Conservation (phyloP, 2,113 vertebrate species). For the Anser cygnoides region DNA sequence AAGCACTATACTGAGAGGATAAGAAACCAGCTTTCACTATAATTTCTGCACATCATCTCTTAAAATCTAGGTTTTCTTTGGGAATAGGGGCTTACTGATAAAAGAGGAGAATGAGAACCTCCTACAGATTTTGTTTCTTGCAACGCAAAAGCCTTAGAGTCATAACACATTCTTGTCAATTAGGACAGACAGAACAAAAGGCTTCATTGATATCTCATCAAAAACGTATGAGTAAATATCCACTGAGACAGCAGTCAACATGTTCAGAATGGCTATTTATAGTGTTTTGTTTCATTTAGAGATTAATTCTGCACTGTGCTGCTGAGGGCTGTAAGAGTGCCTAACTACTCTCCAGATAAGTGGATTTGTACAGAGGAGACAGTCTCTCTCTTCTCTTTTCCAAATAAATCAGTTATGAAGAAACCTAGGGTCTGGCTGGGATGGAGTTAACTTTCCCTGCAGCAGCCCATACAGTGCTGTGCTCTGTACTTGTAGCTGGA, state of each 20-base stretch:
- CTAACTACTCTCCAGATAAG: background rate
- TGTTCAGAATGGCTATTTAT: background rate
- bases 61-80: background rate
- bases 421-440: too few relatives aligned
- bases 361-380: background rate
- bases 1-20: background rate
- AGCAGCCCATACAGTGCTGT: too few relatives aligned
- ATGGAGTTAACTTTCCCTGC: too few relatives aligned
- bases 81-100: background rate
- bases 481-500: too few relatives aligned
- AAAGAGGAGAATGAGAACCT: background rate
- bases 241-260: background rate
- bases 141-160: background rate
- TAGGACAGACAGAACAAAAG: background rate
- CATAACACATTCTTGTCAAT: background rate
- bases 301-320: background rate
- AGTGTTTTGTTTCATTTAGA: background rate
- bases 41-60: background rate
- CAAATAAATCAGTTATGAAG: background rate
- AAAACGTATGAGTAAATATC: background rate
- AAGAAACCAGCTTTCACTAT: background rate
- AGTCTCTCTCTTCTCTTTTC: background rate
- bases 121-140: background rate
- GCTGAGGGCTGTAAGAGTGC: background rate
- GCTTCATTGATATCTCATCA: background rate